Conservation (phyloP, 2,888 invertebrate genomes). For the Xiphydria camelus region DNA sequence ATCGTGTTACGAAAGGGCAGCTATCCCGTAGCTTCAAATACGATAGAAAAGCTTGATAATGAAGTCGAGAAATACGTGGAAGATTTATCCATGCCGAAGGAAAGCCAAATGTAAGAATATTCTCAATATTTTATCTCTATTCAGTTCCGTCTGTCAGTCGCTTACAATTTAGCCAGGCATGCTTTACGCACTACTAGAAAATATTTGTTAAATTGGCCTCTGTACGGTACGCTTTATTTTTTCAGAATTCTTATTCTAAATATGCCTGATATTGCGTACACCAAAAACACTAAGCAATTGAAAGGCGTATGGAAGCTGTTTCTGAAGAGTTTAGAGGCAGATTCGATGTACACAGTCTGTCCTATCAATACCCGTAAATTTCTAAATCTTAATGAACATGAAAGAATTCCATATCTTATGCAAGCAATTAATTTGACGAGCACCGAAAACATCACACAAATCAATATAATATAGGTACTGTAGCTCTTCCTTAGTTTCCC, state of each 20-base stretch:
- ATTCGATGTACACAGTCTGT: conserved; percentile 61
- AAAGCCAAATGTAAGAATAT: conserved; percentile 58
- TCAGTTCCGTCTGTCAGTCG: neutral
- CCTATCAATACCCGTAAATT: conserved; percentile 63
- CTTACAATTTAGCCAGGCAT: neutral
- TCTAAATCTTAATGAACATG: conserved; percentile 61
- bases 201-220: neutral
- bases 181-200: neutral
- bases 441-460: no score
- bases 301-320: conserved; percentile 61
- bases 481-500: neutral
- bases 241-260: conserved; percentile 65
- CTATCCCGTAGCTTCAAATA: conserved; percentile 58
- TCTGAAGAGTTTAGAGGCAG: conserved; percentile 63
- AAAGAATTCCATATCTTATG: conserved; percentile 69
- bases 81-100: conserved; percentile 54
- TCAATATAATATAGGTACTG: no score
- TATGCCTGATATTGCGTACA: conserved; percentile 62
- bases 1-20: conserved; percentile 62
- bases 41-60: conserved; percentile 28
- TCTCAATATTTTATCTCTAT: neutral
- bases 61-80: conserved; percentile 47
- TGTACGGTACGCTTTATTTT: conserved; percentile 25
- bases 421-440: conserved; percentile 57
- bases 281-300: conserved; percentile 64